Conservation (phyloP, 2,888 invertebrate species). For the Dryobota labecula region DNA sequence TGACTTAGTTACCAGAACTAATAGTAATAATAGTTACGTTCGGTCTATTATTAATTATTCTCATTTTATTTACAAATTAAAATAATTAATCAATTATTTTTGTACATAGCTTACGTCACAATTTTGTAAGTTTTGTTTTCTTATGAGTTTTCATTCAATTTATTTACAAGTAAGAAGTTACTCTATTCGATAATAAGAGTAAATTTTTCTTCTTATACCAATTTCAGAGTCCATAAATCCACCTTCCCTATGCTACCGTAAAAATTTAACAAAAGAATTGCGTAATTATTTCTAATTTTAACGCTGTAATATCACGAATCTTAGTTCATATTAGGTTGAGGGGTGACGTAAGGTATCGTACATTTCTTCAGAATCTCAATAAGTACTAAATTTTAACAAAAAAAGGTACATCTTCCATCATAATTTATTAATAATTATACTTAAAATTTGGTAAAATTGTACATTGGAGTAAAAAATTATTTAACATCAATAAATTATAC, state of each 20-base stretch:
- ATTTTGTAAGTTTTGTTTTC: slow-evolving; percentile 17
- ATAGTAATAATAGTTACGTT: slow-evolving; percentile 77
- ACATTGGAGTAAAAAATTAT: slow-evolving; percentile 46
- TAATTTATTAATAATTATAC: slow-evolving; percentile 40
- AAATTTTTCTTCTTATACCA: not conserved
- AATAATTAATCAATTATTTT: slow-evolving; percentile 57
- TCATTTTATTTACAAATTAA: slow-evolving; percentile 73
- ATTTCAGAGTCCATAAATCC: slow-evolving; percentile 20
- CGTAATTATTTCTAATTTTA: slow-evolving; percentile 49
- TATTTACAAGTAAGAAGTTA: slow-evolving; percentile 40
- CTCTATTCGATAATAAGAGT: not conserved
- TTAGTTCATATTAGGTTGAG: slow-evolving; percentile 45
- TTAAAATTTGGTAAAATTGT: slow-evolving; percentile 39
- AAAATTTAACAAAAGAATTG: slow-evolving; percentile 33
- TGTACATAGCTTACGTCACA: slow-evolving; percentile 68
- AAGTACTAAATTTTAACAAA: slow-evolving; percentile 30
- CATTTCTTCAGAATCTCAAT: slow-evolving; percentile 25
- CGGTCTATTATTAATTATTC: slow-evolving; percentile 70
- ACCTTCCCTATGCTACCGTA: slow-evolving; percentile 36
- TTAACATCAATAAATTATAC: slow-evolving; percentile 55
- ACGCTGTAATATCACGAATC: slow-evolving; percentile 59
- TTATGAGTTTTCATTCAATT: slow-evolving; percentile 20
- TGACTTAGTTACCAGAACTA: slow-evolving; percentile 79
- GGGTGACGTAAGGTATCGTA: slow-evolving; percentile 65
- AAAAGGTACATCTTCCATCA: slow-evolving; percentile 13